A percentile compares a stretch with the other conserved stretches of the same genome.
phyloP scores from a whole-genome alignment of 1,140 invertebrate species.

The Tetramorium alpestre region DNA sequence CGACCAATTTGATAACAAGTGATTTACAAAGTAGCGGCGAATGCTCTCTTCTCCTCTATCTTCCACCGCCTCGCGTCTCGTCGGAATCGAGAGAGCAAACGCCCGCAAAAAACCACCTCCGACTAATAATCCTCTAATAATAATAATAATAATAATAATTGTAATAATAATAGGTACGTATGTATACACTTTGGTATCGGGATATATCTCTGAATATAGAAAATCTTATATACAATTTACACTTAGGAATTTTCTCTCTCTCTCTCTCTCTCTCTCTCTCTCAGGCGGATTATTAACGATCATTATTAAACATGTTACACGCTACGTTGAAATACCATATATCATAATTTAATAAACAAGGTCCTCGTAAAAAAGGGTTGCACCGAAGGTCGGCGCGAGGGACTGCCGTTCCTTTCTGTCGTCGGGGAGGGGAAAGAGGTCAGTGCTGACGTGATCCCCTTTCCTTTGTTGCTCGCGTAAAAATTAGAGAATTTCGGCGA shows the following conservation, averaged over 20 bases:
- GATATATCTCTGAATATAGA: constrained; percentile 63
- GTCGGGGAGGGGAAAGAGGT: not conserved
- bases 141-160: constrained; percentile 5
- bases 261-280: constrained; percentile 8
- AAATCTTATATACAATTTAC: constrained; percentile 68
- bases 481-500: constrained; percentile 5
- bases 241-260: constrained; percentile 36
- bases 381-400: not conserved
- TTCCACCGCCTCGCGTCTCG: not conserved
- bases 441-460: not conserved
- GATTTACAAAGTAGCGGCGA: constrained; percentile 47
- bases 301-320: constrained; percentile 47
- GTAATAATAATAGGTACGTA: constrained; percentile 18
- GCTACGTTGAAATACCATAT: constrained; percentile 25
- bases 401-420: constrained; percentile 26
- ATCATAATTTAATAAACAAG: constrained; percentile 33
- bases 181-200: constrained; percentile 32
- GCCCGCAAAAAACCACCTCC: constrained; percentile 10
- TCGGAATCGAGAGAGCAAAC: not conserved
- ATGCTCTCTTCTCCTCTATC: not conserved
- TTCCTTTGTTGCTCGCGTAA: not conserved
- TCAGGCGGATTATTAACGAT: constrained; percentile 51
- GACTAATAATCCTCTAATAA: constrained; percentile 27
- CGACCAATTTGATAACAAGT: constrained; percentile 58
- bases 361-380: constrained; percentile 53